Percentiles rank a stretch among this genome's conserved stretches.
These are phyloP conservation scores for Allophyes oxyacanthae DNA, from an alignment of 2,888 invertebrate species.

Conservation along the genomic window DNA sequence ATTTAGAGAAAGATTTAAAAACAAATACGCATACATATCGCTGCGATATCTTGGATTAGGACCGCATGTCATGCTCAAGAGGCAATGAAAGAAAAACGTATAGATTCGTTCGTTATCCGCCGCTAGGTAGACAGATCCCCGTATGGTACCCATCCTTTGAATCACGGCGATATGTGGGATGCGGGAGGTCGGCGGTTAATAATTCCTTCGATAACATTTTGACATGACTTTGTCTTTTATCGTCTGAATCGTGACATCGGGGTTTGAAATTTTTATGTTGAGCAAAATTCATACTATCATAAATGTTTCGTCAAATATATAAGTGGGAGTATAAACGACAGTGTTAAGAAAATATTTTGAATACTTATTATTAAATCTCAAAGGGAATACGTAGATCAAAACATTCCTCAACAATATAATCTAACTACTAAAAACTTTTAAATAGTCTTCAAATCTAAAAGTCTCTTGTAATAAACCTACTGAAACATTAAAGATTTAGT, in stretches of 20 bases:
- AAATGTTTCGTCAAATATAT: too few species aligned
- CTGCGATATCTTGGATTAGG: constrained; percentile 40
- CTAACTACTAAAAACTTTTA: constrained; percentile 37
- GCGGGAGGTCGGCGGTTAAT: constrained; percentile 35
- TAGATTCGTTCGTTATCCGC: constrained; percentile 43
- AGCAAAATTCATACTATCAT: too few species aligned
- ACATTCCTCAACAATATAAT: constrained; percentile 43
- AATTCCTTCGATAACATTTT: constrained; percentile 37
- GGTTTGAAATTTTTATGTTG: too few species aligned
- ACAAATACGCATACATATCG: constrained; percentile 26
- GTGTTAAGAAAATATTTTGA: too few species aligned
- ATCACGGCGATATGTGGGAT: constrained; percentile 42
- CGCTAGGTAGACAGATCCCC: constrained; percentile 37
- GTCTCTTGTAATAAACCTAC: constrained; percentile 53
- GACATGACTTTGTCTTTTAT: constrained; percentile 7
- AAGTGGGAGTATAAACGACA: too few species aligned
- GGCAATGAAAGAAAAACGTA: constrained; percentile 23
- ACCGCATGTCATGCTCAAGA: constrained; percentile 36
- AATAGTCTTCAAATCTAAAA: constrained; percentile 29
- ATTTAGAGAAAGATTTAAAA: constrained; percentile 43
- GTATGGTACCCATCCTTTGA: constrained; percentile 40
- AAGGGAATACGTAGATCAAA: constrained; percentile 27
- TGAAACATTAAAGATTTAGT: constrained; percentile 55
- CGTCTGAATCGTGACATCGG: background rate
- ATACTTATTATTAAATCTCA: too few species aligned